Percentiles rank a stretch among this genome's conserved stretches.
These are phyloP conservation scores for Hypanus sabinus DNA, from an alignment of 2,113 vertebrate genomes.

Conservation along the genomic window DNA sequence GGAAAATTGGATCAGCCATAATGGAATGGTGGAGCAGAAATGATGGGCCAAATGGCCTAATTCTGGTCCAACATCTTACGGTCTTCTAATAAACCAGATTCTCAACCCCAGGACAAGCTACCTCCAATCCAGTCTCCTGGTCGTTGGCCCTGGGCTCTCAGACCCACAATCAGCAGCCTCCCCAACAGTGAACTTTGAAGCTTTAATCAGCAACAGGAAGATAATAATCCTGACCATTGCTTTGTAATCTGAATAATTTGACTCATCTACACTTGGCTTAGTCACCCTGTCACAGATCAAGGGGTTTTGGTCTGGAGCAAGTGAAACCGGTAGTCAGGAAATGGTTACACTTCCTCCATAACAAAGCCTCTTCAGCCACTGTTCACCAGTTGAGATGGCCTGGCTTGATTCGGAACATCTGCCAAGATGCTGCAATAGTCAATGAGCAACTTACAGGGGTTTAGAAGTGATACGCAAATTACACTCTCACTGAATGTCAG, in stretches of 20 bases:
- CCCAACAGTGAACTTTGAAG: too few relatives aligned
- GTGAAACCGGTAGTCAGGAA: neutral
- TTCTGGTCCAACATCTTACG: too few relatives aligned
- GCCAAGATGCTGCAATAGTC: neutral
- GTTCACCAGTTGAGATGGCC: neutral
- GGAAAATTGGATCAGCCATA: too few relatives aligned
- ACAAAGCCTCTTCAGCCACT: neutral
- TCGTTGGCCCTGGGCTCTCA: too few relatives aligned
- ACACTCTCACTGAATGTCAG: too few relatives aligned
- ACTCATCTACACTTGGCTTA: neutral
- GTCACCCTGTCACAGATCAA: neutral
- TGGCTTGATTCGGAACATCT: neutral
- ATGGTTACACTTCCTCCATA: neutral
- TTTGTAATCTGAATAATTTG: conserved; percentile 1
- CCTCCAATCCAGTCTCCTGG: too few relatives aligned
- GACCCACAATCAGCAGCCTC: too few relatives aligned
- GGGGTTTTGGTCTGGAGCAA: neutral
- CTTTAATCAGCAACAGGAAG: neutral
- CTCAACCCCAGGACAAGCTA: too few relatives aligned
- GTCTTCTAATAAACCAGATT: too few relatives aligned
- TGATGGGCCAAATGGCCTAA: too few relatives aligned
- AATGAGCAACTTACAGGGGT: neutral
- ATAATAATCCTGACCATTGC: neutral
- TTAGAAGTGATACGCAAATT: neutral
- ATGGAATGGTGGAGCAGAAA: too few relatives aligned